Conservation (phyloP, 2,797 vertebrate genomes). For the Discoglossus pictus region DNA sequence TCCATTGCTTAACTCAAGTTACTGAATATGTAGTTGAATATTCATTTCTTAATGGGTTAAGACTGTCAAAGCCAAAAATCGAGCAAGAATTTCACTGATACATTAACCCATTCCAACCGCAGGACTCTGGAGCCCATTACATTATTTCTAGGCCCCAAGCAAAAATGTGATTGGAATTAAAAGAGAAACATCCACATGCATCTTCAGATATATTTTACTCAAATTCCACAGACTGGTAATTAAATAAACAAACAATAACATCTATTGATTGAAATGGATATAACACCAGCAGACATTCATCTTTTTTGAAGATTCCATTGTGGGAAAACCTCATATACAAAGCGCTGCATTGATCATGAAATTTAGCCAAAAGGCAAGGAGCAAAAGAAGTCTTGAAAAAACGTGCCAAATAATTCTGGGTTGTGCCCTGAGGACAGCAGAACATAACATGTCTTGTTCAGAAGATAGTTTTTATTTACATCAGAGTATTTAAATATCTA, state of each 20-base stretch:
- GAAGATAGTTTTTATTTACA: slow-evolving; percentile 28
- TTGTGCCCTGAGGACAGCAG: slow-evolving; percentile 13
- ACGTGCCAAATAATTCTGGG: slow-evolving; percentile 30
- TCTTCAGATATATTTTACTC: neutral
- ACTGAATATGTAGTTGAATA: no score
- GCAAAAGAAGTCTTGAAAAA: slow-evolving; percentile 34
- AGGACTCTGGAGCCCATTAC: no score
- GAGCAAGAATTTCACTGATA: no score
- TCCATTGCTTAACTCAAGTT: no score
- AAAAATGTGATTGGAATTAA: no score
- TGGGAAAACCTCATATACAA: slow-evolving; percentile 46
- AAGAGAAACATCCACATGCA: neutral
- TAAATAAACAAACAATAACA: slow-evolving; percentile 38
- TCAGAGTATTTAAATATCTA: neutral
- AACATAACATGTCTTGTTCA: slow-evolving; percentile 37
- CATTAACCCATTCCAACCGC: no score
- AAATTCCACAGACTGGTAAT: slow-evolving; percentile 24
- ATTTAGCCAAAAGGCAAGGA: slow-evolving; percentile 34
- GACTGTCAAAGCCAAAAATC: no score
- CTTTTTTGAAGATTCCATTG: slow-evolving; percentile 25
- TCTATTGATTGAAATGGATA: slow-evolving; percentile 43
- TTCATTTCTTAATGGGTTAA: no score
- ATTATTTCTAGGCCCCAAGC: no score
- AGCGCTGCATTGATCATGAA: slow-evolving; percentile 33
- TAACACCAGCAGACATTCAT: slow-evolving; percentile 18